These are phyloP conservation scores for Seira musarum DNA, from an alignment of 2,888 invertebrate species.

Conservation along the genomic window DNA sequence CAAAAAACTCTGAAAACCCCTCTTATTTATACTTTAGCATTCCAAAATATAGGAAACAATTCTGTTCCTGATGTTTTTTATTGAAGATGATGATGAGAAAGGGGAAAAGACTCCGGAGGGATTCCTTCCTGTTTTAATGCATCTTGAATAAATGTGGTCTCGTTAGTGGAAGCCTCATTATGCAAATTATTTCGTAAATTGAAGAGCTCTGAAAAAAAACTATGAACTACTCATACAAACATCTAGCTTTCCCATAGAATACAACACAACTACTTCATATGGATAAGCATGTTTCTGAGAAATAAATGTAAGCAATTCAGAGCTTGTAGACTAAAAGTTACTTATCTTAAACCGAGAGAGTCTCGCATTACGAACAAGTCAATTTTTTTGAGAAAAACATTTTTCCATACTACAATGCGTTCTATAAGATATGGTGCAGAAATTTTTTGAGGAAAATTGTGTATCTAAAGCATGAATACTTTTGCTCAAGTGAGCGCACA, in stretches of 20 bases:
- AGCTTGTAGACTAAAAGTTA: slow-evolving; percentile 11
- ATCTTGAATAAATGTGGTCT: slow-evolving; percentile 61
- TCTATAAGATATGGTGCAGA: too few relatives aligned
- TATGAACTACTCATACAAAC: too few relatives aligned
- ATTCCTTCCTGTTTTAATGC: slow-evolving; percentile 60
- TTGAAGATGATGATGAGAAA: slow-evolving; percentile 40
- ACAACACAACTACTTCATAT: background rate
- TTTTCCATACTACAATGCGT: too few relatives aligned
- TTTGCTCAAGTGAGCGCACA: too few relatives aligned
- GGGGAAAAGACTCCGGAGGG: slow-evolving; percentile 53
- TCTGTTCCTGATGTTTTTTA: slow-evolving; percentile 27
- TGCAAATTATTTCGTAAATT: slow-evolving; percentile 62
- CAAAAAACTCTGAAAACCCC: too few relatives aligned
- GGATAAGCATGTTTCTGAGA: slow-evolving; percentile 9
- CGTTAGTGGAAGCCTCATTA: slow-evolving; percentile 62
- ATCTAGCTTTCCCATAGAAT: background rate
- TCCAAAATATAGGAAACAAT: slow-evolving; percentile 27
- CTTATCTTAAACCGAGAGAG: slow-evolving; percentile 14
- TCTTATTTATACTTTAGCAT: slow-evolving; percentile 17
- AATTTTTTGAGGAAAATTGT: too few relatives aligned
- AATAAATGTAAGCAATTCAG: background rate
- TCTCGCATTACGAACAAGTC: background rate
- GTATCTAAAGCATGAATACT: too few relatives aligned
- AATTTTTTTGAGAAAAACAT: too few relatives aligned
- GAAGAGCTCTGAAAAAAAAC: slow-evolving; percentile 47